Conservation (phyloP, 2,797 vertebrate genomes). For the Philypnodon macrostomus region DNA sequence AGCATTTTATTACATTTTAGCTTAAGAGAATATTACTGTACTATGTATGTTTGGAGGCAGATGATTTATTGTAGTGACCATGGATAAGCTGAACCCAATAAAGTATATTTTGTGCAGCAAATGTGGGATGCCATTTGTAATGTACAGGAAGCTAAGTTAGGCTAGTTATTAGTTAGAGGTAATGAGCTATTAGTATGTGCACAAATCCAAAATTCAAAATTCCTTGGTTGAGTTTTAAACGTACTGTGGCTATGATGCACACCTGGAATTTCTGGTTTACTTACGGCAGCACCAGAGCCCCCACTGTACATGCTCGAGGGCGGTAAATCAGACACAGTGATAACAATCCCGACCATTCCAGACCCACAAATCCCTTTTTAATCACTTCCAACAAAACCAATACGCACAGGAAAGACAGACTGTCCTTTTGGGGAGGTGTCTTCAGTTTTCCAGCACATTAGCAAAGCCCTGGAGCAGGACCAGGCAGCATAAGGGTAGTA, state of each 20-base stretch:
- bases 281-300: slow-evolving; percentile 39
- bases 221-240: slow-evolving; percentile 32
- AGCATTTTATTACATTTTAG: too few species aligned
- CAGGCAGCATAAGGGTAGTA: slow-evolving; percentile 15
- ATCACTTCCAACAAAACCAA: slow-evolving; percentile 71
- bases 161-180: too few species aligned
- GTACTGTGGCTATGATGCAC: slow-evolving; percentile 27
- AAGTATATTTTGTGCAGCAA: too few species aligned
- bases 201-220: background rate
- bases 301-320: slow-evolving; percentile 39
- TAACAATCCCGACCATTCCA: slow-evolving; percentile 68
- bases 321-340: slow-evolving; percentile 75
- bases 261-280: slow-evolving; percentile 66
- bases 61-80: too few species aligned
- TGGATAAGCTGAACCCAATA: too few species aligned
- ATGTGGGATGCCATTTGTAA: too few species aligned
- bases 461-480: slow-evolving; percentile 52
- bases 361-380: slow-evolving; percentile 72
- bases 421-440: slow-evolving; percentile 28
- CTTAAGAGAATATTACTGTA: too few species aligned
- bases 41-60: too few species aligned
- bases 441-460: slow-evolving; percentile 66
- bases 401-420: slow-evolving; percentile 56
- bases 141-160: too few species aligned
- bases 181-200: background rate